phyloP scores from a whole-genome alignment of 2,888 invertebrate genomes.

The Neria commutata region DNA sequence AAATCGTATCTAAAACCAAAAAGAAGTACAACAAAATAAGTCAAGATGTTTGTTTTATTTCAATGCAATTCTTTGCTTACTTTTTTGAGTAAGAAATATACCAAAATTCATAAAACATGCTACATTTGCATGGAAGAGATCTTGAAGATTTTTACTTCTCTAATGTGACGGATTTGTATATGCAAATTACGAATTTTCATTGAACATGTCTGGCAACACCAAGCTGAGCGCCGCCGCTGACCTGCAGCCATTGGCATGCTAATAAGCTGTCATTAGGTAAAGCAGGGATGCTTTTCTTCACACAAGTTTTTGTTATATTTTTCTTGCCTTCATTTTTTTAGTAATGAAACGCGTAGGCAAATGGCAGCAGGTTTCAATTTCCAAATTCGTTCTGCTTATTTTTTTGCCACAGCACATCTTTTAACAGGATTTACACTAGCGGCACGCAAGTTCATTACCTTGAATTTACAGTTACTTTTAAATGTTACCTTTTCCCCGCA shows the following conservation, averaged over 20 bases:
- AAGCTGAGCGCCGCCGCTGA: neutral
- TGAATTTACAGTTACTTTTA: constrained; percentile 53
- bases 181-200: no score
- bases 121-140: no score
- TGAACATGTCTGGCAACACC: no score
- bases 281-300: neutral
- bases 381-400: constrained; percentile 8
- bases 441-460: constrained; percentile 57
- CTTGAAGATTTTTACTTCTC: no score
- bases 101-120: no score
- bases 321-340: neutral
- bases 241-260: constrained; percentile 10
- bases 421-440: constrained; percentile 38
- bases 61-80: no score
- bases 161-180: no score
- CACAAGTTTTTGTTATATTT: neutral
- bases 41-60: no score
- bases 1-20: no score
- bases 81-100: no score
- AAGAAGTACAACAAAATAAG: no score
- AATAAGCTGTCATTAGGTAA: constrained; percentile 19
- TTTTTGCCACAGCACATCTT: neutral
- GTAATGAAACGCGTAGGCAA: neutral
- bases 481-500: constrained; percentile 13
- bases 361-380: constrained; percentile 2